Evolutionary conservation across 2,797 vertebrate genomes (phyloP), one percentile per base, ranked within the genome.

Genomic region (Melanotaenia nigrans): DNA sequence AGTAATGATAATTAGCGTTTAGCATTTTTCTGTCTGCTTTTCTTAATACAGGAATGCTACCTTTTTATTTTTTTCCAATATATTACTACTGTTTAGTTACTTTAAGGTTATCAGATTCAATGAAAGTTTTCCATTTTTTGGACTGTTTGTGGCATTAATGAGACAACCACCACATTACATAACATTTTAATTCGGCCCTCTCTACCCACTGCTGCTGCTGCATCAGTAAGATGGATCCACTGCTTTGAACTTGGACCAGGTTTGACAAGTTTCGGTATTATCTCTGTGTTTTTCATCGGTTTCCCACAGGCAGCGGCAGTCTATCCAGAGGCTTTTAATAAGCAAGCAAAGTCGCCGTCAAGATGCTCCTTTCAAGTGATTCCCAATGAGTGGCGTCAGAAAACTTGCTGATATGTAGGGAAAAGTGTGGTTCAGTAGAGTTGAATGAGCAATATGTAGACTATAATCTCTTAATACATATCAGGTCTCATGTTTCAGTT

Each of bases 181-280:
- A 84, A 87, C 61, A 55, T 65, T 47, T 70, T 51, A 68, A 76
- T 72, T 32, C 61, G 28, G n/a, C 45, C 35, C 61, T 56, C 32
- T 12, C 53, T 13, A 54, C 51, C 67, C 45, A 7, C 25, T 2
- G 25, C 49, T 20, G 61, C 59, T 35, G 54, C 64, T 57, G 38
- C 53, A 49, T 28, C 59, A 55, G 57, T 54, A 45, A 53, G 73
- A 61, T 58, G 62, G 36, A 64, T 84, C 65, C 71, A 47, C 38
- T 16, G 74, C 88, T 90, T 91, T 90, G 82, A 91, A 90, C 85
- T 58, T 33, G 2, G 71, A 81, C 57, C 87, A 84, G 85, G 83
- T 89, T 81, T 86, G 87, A 87, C 76, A 61, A 30, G 18, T 72
- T 71, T 71, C 2, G 49, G 79, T 80, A 84, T 89, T 80, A 86